phyloP scores from a whole-genome alignment of 2,797 vertebrate species.

The Acipenser transmontanus region DNA sequence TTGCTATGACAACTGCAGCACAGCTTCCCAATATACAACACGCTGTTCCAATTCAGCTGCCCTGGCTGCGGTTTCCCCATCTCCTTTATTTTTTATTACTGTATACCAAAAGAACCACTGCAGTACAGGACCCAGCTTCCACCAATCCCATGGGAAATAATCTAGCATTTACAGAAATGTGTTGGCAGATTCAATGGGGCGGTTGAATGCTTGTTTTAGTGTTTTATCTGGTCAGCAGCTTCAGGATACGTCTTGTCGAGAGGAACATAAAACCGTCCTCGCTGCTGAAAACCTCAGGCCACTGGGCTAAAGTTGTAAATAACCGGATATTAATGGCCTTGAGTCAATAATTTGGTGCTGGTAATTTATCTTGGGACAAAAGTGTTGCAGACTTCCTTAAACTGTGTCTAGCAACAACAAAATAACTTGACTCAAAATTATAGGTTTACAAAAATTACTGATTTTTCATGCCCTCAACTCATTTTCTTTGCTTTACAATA shows the following conservation, averaged over 20 bases:
- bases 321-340: background rate
- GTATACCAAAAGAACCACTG: background rate
- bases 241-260: background rate
- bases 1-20: constrained; percentile 32
- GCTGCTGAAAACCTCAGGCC: background rate
- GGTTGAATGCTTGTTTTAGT: background rate
- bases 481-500: too few species aligned
- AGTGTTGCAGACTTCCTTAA: too few species aligned
- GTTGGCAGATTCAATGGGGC: background rate
- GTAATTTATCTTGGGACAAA: too few species aligned
- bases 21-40: constrained; percentile 28
- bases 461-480: too few species aligned
- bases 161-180: constrained; percentile 6
- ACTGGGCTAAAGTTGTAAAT: background rate
- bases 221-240: constrained; percentile 5
- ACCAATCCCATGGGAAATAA: background rate
- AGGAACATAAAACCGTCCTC: background rate
- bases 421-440: too few species aligned
- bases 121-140: background rate
- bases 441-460: too few species aligned
- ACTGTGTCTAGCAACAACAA: too few species aligned
- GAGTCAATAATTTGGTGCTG: background rate
- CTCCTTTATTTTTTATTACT: constrained; percentile 6
- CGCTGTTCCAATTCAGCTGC: constrained; percentile 20
- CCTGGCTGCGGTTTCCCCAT: background rate